Evolutionary conservation across 1,140 invertebrate species (phyloP), one percentile per base, ranked within the genome.

Genomic region (Drosophila serrata): DNA sequence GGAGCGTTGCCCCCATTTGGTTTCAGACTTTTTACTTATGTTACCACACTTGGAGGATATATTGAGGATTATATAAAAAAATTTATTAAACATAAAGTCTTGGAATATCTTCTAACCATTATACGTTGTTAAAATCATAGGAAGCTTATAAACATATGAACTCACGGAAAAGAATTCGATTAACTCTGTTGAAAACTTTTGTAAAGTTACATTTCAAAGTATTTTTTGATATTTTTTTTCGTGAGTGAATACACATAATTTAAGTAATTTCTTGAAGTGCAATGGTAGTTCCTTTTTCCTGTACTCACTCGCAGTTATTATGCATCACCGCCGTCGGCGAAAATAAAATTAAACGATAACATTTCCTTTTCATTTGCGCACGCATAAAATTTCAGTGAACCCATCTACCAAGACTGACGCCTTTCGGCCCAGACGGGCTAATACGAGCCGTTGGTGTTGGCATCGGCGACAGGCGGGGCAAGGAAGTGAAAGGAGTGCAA

Each of bases 261-360:
- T 15, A 12, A 29, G 17, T 13, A 35, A 29, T 53, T 69, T 65
- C 17, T 68, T 15, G 4, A 13, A 69, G 65, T 69, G 65, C 46
- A 53, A 19, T 37, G 49, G 17, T 37, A 53, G 22, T 7, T 69
- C 24, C 65, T 69, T 43, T 53, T 15, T 33, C 37, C 72, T 56
- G 29, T 40, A 48, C 55, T 65, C 68, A 39, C 75, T 58, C 59
- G 73, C 79, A 81, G 75, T 86, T 86, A 90, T 90, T 91, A 81
- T 57, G 74, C 76, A 81, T 63, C 55, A 59, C 60, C 51, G 90
- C 90, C 90, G 75, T 48, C 70, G 90, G 90, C 90, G 51, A 86
- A 90, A 91, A 91, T 91, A 90, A 91, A 91, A 91, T 91, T 91
- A 91, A 91, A 91, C 75, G 90, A 91, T 86, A 91, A 91, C 86